These are phyloP conservation scores for Sylvilagus floridanus DNA, from an alignment of 2,797 vertebrate genomes.

Conservation along the genomic window DNA sequence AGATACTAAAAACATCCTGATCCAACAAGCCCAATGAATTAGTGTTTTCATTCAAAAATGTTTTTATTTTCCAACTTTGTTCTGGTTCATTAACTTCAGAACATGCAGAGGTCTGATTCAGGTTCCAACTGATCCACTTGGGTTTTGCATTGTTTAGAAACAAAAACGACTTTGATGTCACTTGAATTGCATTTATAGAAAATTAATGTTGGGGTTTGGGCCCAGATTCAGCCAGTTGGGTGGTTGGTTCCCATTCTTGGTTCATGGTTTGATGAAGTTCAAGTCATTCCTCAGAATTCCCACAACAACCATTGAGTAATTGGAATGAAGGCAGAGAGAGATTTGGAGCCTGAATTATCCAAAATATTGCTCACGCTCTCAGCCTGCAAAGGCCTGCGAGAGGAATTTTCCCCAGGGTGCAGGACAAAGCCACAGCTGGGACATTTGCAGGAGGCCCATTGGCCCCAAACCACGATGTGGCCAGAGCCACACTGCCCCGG, in stretches of 20 bases:
- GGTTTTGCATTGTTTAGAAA: constrained; percentile 72
- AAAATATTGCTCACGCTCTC: constrained; percentile 38
- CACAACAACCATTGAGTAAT: constrained; percentile 55
- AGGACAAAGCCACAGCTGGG: not conserved
- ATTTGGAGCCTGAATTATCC: constrained; percentile 1
- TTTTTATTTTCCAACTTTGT: constrained; percentile 72
- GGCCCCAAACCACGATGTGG: not conserved
- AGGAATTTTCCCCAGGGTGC: not conserved
- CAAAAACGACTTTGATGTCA: constrained; percentile 64
- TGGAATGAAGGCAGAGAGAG: constrained; percentile 43
- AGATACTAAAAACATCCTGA: constrained; percentile 36
- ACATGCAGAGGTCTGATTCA: constrained; percentile 62
- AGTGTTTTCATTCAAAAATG: constrained; percentile 67
- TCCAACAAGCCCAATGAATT: constrained; percentile 63
- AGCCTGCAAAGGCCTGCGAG: constrained; percentile 28
- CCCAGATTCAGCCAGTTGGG: not conserved
- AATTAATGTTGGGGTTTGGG: constrained; percentile 58
- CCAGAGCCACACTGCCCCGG: not conserved
- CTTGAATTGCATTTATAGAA: constrained; percentile 67
- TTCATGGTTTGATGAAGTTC: not conserved
- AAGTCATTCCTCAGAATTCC: constrained; percentile 62
- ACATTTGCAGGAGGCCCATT: constrained; percentile 20
- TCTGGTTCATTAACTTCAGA: constrained; percentile 75
- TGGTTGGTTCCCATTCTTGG: constrained; percentile 32
- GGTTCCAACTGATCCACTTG: constrained; percentile 55